Evolutionary conservation across 2,113 vertebrate species (phyloP), one percentile per base, ranked within the genome.

Genomic region (Empidonax traillii): DNA sequence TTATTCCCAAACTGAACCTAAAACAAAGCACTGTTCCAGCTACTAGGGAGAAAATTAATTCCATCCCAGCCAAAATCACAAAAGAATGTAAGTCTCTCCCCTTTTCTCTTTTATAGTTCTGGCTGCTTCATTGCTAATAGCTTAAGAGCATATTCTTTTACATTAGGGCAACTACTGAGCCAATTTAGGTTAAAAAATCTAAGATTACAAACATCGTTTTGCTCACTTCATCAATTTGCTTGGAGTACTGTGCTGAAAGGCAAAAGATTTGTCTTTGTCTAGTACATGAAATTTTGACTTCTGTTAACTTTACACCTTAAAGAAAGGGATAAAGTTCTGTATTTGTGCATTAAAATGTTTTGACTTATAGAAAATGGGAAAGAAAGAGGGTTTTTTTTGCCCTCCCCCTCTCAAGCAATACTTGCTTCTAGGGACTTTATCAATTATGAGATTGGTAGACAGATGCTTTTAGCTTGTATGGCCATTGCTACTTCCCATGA

Each of bases 351-450:
- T 55, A 47, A 25, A 20, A 10, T 28, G 5, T 33, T 59, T 44
- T 74, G 59, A 56, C 3, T 20, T 47, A 28, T 2, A 47, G 12
- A 79, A 46, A 10, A 53, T 30, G 2, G 21, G 11, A 81, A 58
- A 67, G 4, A 56, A 76, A 11, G 4, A 6, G 3, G 2, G 2
- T 0, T 3, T 9, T 49, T 43, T 79, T 31, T 2, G 44, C 19
- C 6, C 2, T 52, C 4, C 39, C 39, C 39, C 39, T 12, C 39
- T 10, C 9, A 58, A 35, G 4, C 1, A 31, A n/a, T 25, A 23
- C 4, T 7, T 68, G 1, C 31, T 63, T 24, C 33, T 44, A 59
- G 3, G 59, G 21, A 49, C 3, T 5, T 76, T 58, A 7, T 81
- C 14, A 49, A 22, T 81, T 46, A 35, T 46, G 24, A 37, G 7